Conservation (phyloP, 2,797 vertebrate species). For the Centropyge bicolor region DNA sequence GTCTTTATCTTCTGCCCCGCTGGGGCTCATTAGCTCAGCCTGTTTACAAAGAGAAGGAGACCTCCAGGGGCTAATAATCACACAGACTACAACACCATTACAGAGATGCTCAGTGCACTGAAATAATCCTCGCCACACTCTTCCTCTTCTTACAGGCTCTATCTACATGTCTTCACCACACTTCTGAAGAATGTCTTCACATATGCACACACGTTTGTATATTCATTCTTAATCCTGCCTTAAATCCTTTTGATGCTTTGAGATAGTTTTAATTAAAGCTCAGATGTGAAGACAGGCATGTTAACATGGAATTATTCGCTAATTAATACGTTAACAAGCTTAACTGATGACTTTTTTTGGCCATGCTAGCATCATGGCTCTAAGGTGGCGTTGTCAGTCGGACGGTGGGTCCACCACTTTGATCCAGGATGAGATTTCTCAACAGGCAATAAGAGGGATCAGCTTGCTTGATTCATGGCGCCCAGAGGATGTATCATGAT, state of each 20-base stretch:
- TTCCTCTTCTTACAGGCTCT: conserved; percentile 31
- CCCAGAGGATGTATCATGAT: too few relatives aligned
- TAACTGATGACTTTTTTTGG: conserved; percentile 15
- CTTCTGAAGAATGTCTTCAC: not conserved
- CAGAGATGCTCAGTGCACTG: conserved; percentile 61
- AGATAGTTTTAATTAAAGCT: conserved; percentile 38
- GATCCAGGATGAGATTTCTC: not conserved
- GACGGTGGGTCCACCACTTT: not conserved
- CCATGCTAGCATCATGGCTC: not conserved
- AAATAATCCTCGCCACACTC: conserved; percentile 52
- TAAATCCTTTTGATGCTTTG: conserved; percentile 3
- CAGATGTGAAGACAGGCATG: conserved; percentile 31
- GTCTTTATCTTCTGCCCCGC: conserved; percentile 73
- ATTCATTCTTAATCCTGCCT: conserved; percentile 20
- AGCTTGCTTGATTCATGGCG: too few relatives aligned
- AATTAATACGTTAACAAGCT: conserved; percentile 37
- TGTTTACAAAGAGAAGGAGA: conserved; percentile 76
- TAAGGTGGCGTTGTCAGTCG: not conserved
- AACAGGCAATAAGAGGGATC: not conserved
- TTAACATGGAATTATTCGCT: conserved; percentile 21
- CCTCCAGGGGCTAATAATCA: conserved; percentile 80
- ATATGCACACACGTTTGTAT: not conserved
- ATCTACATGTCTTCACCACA: not conserved
- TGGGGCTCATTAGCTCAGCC: conserved; percentile 79
- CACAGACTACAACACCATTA: conserved; percentile 73